Percentiles rank a stretch among this genome's conserved stretches.
These are phyloP conservation scores for Chiloscyllium plagiosum DNA, from an alignment of 2,113 vertebrate species.

Conservation along the genomic window DNA sequence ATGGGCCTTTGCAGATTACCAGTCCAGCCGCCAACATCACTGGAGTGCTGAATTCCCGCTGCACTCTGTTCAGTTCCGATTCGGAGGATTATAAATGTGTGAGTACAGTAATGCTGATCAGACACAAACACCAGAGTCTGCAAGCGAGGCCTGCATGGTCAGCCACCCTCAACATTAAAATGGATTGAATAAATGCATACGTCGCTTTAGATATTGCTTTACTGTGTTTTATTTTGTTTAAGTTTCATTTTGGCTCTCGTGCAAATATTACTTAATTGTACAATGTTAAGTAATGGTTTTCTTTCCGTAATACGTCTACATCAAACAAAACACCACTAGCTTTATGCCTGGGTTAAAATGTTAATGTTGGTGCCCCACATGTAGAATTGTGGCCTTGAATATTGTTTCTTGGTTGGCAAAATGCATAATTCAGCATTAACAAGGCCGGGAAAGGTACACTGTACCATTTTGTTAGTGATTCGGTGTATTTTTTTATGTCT, in stretches of 20 bases:
- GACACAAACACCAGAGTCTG: background rate
- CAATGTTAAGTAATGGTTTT: background rate
- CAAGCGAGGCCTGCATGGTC: background rate
- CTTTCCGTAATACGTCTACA: background rate
- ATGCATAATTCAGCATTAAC: background rate
- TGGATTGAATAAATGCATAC: background rate
- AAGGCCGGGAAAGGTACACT: background rate
- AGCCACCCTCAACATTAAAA: background rate
- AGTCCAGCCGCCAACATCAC: background rate
- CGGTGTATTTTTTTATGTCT: background rate
- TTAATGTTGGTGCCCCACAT: no score
- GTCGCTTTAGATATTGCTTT: background rate
- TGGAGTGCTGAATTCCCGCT: background rate
- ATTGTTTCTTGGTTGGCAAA: background rate
- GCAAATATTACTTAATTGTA: background rate
- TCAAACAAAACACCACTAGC: background rate
- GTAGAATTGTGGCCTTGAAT: background rate
- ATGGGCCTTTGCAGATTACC: background rate
- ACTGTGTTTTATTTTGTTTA: background rate
- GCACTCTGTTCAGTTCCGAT: constrained; percentile 17
- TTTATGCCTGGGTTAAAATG: background rate
- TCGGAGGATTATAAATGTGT: constrained; percentile 32
- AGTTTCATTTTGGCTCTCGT: background rate
- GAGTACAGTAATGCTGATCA: background rate
- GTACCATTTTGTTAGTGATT: background rate